phyloP scores from a whole-genome alignment of 2,113 vertebrate species.

The Sylvicapra grimmia region DNA sequence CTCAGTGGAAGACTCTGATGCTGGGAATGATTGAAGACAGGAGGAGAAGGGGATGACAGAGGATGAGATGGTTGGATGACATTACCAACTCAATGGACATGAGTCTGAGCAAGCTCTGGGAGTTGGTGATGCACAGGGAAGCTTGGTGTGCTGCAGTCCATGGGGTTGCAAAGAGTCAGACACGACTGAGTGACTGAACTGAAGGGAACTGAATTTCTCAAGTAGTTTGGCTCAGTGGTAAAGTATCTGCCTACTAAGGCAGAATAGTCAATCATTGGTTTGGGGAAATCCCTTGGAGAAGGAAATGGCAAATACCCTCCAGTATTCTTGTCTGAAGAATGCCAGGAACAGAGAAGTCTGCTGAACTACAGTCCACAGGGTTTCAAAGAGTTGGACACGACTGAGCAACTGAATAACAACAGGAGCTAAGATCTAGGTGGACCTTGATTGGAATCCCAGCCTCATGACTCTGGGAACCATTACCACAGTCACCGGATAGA shows the following conservation, averaged over 20 bases:
- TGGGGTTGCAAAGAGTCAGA: neutral
- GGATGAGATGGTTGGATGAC: neutral
- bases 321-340: neutral
- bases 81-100: neutral
- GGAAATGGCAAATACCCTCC: neutral
- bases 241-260: neutral
- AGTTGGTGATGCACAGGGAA: neutral
- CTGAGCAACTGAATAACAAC: neutral
- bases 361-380: neutral
- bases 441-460: neutral
- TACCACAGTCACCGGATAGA: neutral
- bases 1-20: neutral
- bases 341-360: neutral
- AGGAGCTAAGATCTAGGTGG: neutral
- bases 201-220: neutral
- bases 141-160: neutral
- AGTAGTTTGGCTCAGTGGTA: neutral
- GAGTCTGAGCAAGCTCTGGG: neutral
- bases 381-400: neutral
- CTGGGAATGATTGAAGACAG: neutral
- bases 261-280: neutral
- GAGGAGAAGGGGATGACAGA: neutral
- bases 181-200: neutral
- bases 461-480: neutral
- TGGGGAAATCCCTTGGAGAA: neutral